Conservation (phyloP, 2,888 invertebrate genomes). For the Sarcophaga subvicina region DNA sequence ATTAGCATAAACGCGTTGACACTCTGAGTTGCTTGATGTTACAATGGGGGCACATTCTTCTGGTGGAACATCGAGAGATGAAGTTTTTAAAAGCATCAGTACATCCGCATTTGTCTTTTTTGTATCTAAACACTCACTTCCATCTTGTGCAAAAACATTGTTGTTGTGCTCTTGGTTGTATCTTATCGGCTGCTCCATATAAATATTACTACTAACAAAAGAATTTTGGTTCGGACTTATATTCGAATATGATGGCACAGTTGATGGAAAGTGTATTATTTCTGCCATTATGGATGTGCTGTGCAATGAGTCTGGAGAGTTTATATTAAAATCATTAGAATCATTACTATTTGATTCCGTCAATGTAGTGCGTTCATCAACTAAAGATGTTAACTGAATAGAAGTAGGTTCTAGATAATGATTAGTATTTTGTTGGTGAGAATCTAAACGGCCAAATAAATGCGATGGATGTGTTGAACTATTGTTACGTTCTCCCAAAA, state of each 20-base stretch:
- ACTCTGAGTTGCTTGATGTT: conserved; percentile 66
- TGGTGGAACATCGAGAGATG: conserved; percentile 79
- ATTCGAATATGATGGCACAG: conserved; percentile 65
- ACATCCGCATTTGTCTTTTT: conserved; percentile 28
- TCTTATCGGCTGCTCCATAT: conserved; percentile 70
- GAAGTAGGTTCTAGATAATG: conserved; percentile 81
- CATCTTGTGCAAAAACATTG: conserved; percentile 56
- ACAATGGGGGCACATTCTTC: conserved; percentile 79
- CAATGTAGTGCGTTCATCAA: conserved; percentile 11
- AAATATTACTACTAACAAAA: conserved; percentile 81
- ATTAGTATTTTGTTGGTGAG: conserved; percentile 73
- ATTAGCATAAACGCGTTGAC: conserved; percentile 77
- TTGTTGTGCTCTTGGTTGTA: conserved; percentile 74
- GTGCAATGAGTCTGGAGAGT: conserved; percentile 83
- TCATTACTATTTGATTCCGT: conserved; percentile 3
- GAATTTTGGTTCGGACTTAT: conserved; percentile 74
- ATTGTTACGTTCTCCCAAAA: conserved; percentile 77
- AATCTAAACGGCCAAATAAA: conserved; percentile 72
- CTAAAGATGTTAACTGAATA: conserved; percentile 44
- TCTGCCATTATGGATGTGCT: conserved; percentile 83
- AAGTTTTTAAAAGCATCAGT: conserved; percentile 71
- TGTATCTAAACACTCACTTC: conserved; percentile 1
- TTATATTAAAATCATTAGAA: conserved; percentile 64
- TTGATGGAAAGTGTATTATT: conserved; percentile 82
- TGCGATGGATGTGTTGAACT: conserved; percentile 78